A percentile compares a stretch with the other conserved stretches of the same genome.
Evolutionary conservation across 2,888 invertebrate species (phyloP).

Genomic region (Strigamia maritima): DNA sequence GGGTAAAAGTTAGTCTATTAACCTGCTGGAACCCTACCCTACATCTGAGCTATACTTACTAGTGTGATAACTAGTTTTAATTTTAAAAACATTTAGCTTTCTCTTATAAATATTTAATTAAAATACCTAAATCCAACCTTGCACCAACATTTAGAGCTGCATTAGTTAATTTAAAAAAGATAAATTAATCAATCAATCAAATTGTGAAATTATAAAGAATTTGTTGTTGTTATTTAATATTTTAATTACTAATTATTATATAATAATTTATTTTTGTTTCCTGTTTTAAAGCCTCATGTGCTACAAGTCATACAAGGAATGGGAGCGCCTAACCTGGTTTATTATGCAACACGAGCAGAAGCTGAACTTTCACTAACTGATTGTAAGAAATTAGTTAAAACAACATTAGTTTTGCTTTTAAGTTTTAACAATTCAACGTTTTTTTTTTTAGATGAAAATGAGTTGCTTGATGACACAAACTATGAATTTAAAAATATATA

Average conservation of each 20-base stretch:
- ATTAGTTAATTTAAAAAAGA: no score
- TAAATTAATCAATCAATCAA: no score
- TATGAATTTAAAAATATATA: neutral
- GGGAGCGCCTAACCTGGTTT: constrained; percentile 25
- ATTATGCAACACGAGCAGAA: constrained; percentile 32
- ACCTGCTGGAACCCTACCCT: no score
- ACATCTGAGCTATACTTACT: neutral
- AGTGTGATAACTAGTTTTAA: no score
- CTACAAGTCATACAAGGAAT: constrained; percentile 25
- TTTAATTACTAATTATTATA: no score
- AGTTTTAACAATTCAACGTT: neutral
- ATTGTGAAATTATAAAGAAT: no score
- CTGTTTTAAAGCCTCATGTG: neutral
- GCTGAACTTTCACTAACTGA: constrained; percentile 18
- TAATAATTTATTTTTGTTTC: neutral
- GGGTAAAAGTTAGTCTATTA: neutral
- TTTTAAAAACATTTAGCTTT: no score
- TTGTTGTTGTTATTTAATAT: no score
- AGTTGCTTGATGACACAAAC: neutral
- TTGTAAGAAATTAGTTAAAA: neutral
- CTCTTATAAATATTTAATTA: no score
- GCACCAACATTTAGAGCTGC: no score
- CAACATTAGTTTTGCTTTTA: neutral
- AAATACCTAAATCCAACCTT: no score
- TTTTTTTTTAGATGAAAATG: neutral